Evolutionary conservation across 2,888 invertebrate species (phyloP).

Genomic region (Melanargia galathea): DNA sequence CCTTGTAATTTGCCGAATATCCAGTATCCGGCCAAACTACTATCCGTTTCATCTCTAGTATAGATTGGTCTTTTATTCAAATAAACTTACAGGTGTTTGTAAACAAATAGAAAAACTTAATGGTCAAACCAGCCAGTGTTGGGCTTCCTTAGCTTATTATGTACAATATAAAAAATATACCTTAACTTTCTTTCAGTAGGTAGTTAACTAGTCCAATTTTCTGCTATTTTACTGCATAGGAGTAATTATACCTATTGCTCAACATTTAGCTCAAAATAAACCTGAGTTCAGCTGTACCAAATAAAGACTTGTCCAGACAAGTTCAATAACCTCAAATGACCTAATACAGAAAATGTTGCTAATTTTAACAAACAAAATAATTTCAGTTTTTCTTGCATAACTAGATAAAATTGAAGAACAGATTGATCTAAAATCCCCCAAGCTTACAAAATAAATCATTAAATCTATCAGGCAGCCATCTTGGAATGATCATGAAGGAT

Average conservation of each 20-base stretch:
- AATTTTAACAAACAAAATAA: not conserved
- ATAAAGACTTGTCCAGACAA: conserved; percentile 59
- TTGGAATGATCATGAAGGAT: conserved; percentile 51
- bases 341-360: conserved; percentile 8
- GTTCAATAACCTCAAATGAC: conserved; percentile 62
- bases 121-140: too few relatives aligned
- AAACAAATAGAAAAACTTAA: too few relatives aligned
- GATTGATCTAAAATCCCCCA: not conserved
- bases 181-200: too few relatives aligned
- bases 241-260: not conserved
- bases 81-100: too few relatives aligned
- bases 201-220: too few relatives aligned
- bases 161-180: too few relatives aligned
- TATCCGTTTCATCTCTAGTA: too few relatives aligned
- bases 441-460: conserved; percentile 48
- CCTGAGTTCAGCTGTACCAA: not conserved
- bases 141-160: too few relatives aligned
- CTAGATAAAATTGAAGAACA: not conserved
- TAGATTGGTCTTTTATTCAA: too few relatives aligned
- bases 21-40: too few relatives aligned
- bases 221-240: not conserved
- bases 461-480: conserved; percentile 63
- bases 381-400: not conserved
- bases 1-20: too few relatives aligned
- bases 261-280: not conserved